Evolutionary conservation across 1,140 invertebrate species (phyloP).

Genomic region (Hycleus cichorii): DNA sequence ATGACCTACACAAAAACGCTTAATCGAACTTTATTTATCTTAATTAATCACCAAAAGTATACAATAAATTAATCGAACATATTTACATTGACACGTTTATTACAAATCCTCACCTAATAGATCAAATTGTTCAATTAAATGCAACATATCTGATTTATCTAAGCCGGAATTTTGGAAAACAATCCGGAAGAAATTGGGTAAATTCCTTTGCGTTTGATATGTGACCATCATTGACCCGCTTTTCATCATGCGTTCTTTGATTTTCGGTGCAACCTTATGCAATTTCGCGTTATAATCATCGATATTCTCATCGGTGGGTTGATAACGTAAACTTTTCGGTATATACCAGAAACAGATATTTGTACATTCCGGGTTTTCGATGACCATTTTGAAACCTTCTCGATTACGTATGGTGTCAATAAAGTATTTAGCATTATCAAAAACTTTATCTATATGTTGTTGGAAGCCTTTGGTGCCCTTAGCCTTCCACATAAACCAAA

Average conservation of each 20-base stretch:
- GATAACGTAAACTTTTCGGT: slow-evolving; percentile 63
- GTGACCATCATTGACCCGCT: slow-evolving; percentile 92
- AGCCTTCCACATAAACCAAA: slow-evolving; percentile 98
- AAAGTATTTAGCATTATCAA: slow-evolving; percentile 66
- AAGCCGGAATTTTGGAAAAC: slow-evolving; percentile 86
- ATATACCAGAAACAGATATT: slow-evolving; percentile 96
- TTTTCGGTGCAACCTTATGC: slow-evolving; percentile 78
- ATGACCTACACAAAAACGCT: no score
- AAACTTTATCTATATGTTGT: slow-evolving; percentile 70
- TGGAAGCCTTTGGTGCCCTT: slow-evolving; percentile 79
- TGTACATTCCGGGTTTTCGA: slow-evolving; percentile 80
- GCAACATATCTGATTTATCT: slow-evolving; percentile 71
- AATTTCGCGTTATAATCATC: slow-evolving; percentile 60
- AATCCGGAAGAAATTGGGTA: slow-evolving; percentile 89
- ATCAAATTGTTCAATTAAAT: slow-evolving; percentile 82
- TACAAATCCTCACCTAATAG: slow-evolving; percentile 63
- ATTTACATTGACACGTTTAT: no score
- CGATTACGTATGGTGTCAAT: slow-evolving; percentile 57
- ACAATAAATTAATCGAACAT: no score
- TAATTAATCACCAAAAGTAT: no score
- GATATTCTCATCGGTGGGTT: slow-evolving; percentile 37
- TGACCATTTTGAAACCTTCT: slow-evolving; percentile 64
- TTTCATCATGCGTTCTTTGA: slow-evolving; percentile 93
- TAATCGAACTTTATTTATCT: no score
- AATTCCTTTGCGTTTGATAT: slow-evolving; percentile 75